Evolutionary conservation across 1,140 invertebrate genomes (phyloP), one percentile per base, ranked within the genome.

Genomic region (Leucophenga varia): DNA sequence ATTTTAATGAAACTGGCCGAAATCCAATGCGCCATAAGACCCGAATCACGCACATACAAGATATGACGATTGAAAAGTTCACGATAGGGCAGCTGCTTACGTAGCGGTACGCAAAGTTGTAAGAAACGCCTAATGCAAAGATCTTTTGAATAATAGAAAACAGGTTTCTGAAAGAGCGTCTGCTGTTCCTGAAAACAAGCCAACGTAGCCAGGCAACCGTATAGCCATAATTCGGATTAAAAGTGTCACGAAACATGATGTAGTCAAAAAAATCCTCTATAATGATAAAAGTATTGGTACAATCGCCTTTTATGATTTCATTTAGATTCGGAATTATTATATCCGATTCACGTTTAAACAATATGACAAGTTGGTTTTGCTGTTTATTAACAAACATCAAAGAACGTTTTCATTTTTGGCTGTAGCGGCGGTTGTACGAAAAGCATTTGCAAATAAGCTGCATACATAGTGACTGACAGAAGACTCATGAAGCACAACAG

Each of bases 381-480:
- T n/a, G n/a, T n/a, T n/a, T n/a, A n/a, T n/a, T n/a, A n/a, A n/a
- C n/a, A n/a, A n/a, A n/a, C n/a, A n/a, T n/a, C n/a, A n/a, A n/a
- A n/a, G n/a, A n/a, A n/a, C n/a, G n/a, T n/a, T n/a, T n/a, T n/a
- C n/a, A n/a, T n/a, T 1, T 3, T 21, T 0, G 47, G 32, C 31
- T 65, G 48, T 0, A 40, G 35, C 0, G 65, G 65, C 1, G 61
- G 65, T 2, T 41, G 37, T 0, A 59, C 61, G 9, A 65, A 49
- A 7, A 39, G 57, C 6, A 56, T 35, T 5, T 54, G 34, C 30
- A 70, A 12, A 18, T 65, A 69, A 8, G 59, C 30, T 28, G 52
- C 40, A 30, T 69, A 70, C 50, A 70, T 63, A 32, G 59, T 70
- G 22, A 54, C 60, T n/a, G 52, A 52, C 49, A 65, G 45, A 3